These are phyloP conservation scores for Drosophila ambigua DNA, from an alignment of 1,140 invertebrate genomes.

Conservation along the genomic window DNA sequence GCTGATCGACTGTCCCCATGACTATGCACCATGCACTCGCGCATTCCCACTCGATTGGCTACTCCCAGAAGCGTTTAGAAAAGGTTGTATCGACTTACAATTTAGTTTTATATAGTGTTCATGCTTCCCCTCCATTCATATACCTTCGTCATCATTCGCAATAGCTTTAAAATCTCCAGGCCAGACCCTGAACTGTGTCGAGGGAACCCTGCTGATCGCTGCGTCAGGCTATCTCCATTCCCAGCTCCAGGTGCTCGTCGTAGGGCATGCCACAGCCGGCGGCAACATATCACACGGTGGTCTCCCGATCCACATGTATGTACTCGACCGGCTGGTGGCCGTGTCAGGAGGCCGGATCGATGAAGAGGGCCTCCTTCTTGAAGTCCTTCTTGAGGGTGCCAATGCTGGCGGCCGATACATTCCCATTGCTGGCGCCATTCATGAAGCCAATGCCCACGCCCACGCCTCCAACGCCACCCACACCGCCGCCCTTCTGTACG, in stretches of 20 bases:
- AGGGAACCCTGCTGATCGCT: conserved; percentile 23
- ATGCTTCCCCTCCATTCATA: background rate
- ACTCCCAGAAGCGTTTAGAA: conserved; percentile 71
- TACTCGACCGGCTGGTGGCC: conserved; percentile 94
- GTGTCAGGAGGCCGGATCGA: conserved; percentile 90
- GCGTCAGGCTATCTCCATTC: conserved; percentile 59
- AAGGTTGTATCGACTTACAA: conserved; percentile 61
- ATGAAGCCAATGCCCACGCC: conserved; percentile 83
- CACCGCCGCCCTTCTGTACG: conserved; percentile 84
- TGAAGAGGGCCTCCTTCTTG: conserved; percentile 86
- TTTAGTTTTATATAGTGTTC: conserved; percentile 53
- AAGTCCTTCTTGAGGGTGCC: conserved; percentile 84
- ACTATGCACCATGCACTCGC: conserved; percentile 39
- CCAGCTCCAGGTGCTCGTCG: conserved; percentile 67
- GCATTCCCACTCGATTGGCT: conserved; percentile 22
- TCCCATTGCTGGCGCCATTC: conserved; percentile 78
- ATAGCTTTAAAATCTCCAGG: conserved; percentile 72
- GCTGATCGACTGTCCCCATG: conserved; percentile 20
- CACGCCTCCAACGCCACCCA: conserved; percentile 69
- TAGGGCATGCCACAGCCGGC: conserved; percentile 67
- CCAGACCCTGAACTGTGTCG: conserved; percentile 55
- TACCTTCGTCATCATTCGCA: conserved; percentile 48
- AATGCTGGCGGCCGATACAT: conserved; percentile 70
- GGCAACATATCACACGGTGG: conserved; percentile 89
- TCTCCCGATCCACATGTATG: conserved; percentile 94